Evolutionary conservation across 2,797 vertebrate species (phyloP).

Genomic region (Oryzias dopingdopingensis): DNA sequence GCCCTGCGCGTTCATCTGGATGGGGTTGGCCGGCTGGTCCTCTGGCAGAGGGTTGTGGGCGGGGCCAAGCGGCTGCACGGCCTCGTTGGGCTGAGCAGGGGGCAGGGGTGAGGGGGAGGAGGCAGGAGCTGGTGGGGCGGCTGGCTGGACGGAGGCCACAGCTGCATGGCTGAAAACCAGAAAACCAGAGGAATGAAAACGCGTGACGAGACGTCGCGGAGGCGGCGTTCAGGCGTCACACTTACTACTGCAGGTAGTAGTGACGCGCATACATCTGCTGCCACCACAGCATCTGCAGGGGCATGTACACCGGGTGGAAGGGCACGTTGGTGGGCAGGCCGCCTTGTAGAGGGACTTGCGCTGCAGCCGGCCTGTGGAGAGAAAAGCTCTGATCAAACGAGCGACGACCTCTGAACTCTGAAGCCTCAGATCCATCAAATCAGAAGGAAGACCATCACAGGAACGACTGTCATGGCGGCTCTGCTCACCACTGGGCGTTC

Average conservation of each 20-base stretch:
- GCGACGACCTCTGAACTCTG: too few species aligned
- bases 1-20: slow-evolving; percentile 96
- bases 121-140: slow-evolving; percentile 41
- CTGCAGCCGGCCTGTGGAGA: slow-evolving; percentile 79
- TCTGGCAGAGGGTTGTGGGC: slow-evolving; percentile 77
- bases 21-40: slow-evolving; percentile 83
- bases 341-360: slow-evolving; percentile 79
- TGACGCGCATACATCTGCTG: slow-evolving; percentile 96
- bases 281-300: slow-evolving; percentile 96
- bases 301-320: slow-evolving; percentile 84
- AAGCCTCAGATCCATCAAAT: too few species aligned
- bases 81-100: slow-evolving; percentile 65
- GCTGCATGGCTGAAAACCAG: slow-evolving; percentile 86
- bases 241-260: slow-evolving; percentile 99
- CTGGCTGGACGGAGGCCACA: slow-evolving; percentile 85
- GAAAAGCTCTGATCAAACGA: not conserved
- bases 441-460: too few species aligned
- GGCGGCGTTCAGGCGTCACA: slow-evolving; percentile 19
- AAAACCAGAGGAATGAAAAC: too few species aligned
- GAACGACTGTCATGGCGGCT: too few species aligned
- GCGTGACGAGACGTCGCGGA: too few species aligned
- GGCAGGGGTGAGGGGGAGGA: slow-evolving; percentile 32
- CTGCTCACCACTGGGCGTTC: slow-evolving; percentile 83
- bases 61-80: slow-evolving; percentile 59
- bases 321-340: slow-evolving; percentile 79